A percentile compares a stretch with the other conserved stretches of the same genome.
phyloP scores from a whole-genome alignment of 1,140 invertebrate genomes.

The Thrips palmi region DNA sequence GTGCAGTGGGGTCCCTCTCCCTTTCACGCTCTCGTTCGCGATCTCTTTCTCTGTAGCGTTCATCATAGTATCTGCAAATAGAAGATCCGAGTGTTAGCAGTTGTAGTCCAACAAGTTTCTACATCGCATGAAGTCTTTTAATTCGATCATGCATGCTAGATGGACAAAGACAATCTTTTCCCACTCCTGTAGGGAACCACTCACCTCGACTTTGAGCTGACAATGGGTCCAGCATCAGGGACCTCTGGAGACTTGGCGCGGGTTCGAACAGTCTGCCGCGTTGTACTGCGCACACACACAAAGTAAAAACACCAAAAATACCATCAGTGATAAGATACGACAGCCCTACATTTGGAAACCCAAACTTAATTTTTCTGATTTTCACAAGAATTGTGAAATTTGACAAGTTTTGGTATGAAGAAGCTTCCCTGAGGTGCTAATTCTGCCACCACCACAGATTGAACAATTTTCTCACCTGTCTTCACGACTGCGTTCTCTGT shows the following conservation, averaged over 20 bases:
- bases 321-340: background rate
- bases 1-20: slow-evolving; percentile 31
- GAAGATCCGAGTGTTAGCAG: slow-evolving; percentile 22
- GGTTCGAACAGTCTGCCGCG: slow-evolving; percentile 14
- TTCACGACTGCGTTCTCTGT: slow-evolving; percentile 44
- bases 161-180: slow-evolving; percentile 13
- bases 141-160: slow-evolving; percentile 8
- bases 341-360: background rate
- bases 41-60: slow-evolving; percentile 49
- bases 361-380: background rate
- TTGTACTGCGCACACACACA: too few relatives aligned
- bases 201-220: slow-evolving; percentile 17
- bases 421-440: slow-evolving; percentile 3
- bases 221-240: slow-evolving; percentile 15
- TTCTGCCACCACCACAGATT: background rate
- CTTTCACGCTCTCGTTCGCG: slow-evolving; percentile 39
- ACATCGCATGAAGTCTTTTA: slow-evolving; percentile 14
- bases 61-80: slow-evolving; percentile 53
- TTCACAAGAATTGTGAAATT: background rate
- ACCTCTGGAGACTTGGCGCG: slow-evolving; percentile 16
- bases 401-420: slow-evolving; percentile 1
- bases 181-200: slow-evolving; percentile 2
- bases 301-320: slow-evolving; percentile 11
- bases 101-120: slow-evolving; percentile 10
- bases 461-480: slow-evolving; percentile 37